Conservation (phyloP, 2,797 vertebrate species). For the Enteromius trimaculatus region DNA sequence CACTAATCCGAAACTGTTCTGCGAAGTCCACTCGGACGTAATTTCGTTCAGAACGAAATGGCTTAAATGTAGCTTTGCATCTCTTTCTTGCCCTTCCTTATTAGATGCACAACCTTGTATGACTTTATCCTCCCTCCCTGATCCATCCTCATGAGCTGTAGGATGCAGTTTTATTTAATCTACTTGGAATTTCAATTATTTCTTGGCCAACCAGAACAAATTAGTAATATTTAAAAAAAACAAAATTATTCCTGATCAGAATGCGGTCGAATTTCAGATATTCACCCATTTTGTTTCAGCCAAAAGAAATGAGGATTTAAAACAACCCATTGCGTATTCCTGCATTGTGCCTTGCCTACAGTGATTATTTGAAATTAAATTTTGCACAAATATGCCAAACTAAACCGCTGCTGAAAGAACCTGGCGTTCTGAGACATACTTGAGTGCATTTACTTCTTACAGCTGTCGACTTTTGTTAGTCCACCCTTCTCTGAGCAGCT, state of each 20-base stretch:
- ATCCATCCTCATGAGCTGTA: conserved; percentile 3
- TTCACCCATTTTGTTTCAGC: not conserved
- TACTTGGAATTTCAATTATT: conserved; percentile 25
- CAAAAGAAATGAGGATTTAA: conserved; percentile 6
- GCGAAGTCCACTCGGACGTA: not conserved
- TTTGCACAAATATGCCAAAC: conserved; percentile 13
- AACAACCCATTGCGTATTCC: not conserved
- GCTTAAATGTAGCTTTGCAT: conserved; percentile 19
- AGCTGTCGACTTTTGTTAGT: conserved; percentile 28
- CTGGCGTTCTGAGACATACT: conserved; percentile 24
- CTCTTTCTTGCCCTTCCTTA: not conserved
- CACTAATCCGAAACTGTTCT: conserved; percentile 27
- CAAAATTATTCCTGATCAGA: conserved; percentile 4
- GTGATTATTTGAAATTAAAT: conserved; percentile 19
- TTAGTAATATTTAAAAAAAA: conserved; percentile 37
- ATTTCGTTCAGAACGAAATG: not conserved
- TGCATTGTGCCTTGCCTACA: conserved; percentile 10
- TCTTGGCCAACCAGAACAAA: conserved; percentile 8
- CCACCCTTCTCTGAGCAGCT: not conserved
- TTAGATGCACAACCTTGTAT: conserved; percentile 1
- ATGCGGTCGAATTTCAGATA: not conserved
- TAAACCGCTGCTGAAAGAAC: conserved; percentile 29
- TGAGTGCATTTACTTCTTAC: conserved; percentile 33
- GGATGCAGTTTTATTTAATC: conserved; percentile 33
- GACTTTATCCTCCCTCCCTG: conserved; percentile 1